Base-by-base conservation (phyloP, 2,113 vertebrate genomes). In the Narcine bancroftii region DNA sequence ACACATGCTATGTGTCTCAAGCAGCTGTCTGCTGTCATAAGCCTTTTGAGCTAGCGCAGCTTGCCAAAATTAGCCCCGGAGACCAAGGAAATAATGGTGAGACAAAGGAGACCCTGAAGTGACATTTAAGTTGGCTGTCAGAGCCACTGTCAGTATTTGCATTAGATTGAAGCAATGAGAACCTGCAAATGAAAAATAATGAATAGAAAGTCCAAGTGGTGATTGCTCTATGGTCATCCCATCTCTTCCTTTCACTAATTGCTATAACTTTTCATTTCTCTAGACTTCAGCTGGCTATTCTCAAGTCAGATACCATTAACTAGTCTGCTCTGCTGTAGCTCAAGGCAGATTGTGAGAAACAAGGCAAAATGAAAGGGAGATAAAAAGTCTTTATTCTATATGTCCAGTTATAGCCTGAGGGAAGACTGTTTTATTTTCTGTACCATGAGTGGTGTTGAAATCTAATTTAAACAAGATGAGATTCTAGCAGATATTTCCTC, bases 101-200 rank as follows among this genome's bases (percentile, higher is more conserved):
- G n/a, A 87, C n/a, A 17, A 56, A 36, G 81, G 56, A 87, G 53
- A 60, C 79, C 79, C 79, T 56, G 47, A 29, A 33, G 47, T 81
- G 45, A 33, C 24, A 3, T 4, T 56, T 50, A 11, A 83, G 29
- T 29, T 56, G 53, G 47, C 79, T 53, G 1, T 83, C 4, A 11
- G 79, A 83, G 45, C 3, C 24, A 50, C 17, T 63, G 53, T 21
- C 33, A 33, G 53, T 87, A 63, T 36, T 60, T 63, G 33, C n/a
- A 39, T 60, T n/a, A 87, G 53, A 87, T 63, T 60, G 81, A 87
- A 87, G 81, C 81, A 87, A 87, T 60, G n/a, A 60, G 36, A n/a
- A 29, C 15, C 53, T 60, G 53, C 53, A 60, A 60, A 53, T 87
- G 53, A 87, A 60, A 87, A 5, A 60, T 87, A 15, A 87, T 60